phyloP scores from a whole-genome alignment of 1,140 invertebrate species.

The Drosophila kikkawai region DNA sequence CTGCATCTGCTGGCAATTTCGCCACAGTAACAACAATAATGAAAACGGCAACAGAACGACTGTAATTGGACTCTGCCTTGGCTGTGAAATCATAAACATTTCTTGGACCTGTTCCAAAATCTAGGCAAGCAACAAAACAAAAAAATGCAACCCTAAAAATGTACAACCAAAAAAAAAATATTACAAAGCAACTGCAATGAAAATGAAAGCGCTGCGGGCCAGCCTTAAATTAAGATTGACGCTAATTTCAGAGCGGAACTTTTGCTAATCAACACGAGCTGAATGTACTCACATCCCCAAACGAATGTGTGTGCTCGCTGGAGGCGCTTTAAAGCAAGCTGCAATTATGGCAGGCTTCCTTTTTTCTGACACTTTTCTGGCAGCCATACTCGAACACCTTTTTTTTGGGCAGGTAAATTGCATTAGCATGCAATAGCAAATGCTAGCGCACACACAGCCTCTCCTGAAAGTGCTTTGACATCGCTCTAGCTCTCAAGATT shows the following conservation, averaged over 20 bases:
- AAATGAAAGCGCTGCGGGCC: conserved; percentile 42
- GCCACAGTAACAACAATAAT: conserved; percentile 22
- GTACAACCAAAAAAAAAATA: conserved; percentile 2
- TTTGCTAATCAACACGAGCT: conserved; percentile 37
- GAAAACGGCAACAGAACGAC: conserved; percentile 30
- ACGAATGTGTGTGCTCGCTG: conserved; percentile 5
- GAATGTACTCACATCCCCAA: neutral
- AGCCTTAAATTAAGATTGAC: conserved; percentile 45
- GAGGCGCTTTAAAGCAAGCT: conserved; percentile 27
- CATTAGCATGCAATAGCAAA: conserved; percentile 37
- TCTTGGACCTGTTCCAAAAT: conserved; percentile 53
- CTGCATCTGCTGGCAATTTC: conserved; percentile 27
- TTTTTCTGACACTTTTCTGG: conserved; percentile 12
- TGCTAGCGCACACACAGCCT: neutral
- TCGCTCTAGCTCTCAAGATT: conserved; percentile 26
- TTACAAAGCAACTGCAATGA: conserved; percentile 41
- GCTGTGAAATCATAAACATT: conserved; percentile 59
- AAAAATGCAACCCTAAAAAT: conserved; percentile 5
- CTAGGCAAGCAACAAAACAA: neutral
- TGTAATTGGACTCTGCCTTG: conserved; percentile 50
- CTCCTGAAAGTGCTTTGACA: conserved; percentile 41
- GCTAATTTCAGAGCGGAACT: conserved; percentile 42
- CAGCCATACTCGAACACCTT: conserved; percentile 17
- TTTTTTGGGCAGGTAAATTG: conserved; percentile 37
- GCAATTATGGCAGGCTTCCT: conserved; percentile 17